phyloP scores from a whole-genome alignment of 2,888 invertebrate species.

The Taphrorychus bicolor region DNA sequence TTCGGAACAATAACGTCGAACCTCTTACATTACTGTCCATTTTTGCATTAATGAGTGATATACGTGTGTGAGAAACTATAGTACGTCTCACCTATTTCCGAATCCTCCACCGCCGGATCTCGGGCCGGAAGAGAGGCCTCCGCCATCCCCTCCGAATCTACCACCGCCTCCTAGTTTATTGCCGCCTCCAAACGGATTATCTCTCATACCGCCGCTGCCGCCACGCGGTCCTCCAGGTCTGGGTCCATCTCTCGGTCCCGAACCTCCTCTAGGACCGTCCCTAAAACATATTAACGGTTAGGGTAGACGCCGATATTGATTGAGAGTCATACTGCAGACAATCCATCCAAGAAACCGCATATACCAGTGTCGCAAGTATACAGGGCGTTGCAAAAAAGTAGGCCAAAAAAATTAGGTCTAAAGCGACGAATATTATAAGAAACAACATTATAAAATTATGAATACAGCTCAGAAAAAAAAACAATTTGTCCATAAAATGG shows the following conservation, averaged over 20 bases:
- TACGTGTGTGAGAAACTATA: not conserved
- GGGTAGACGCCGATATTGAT: not conserved
- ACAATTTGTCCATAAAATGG: too few relatives aligned
- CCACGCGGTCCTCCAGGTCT: conserved; percentile 49
- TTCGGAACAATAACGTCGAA: too few relatives aligned
- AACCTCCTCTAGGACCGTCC: conserved; percentile 56
- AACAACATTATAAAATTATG: too few relatives aligned
- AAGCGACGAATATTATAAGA: too few relatives aligned
- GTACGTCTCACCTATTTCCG: conserved; percentile 22
- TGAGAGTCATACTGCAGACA: not conserved
- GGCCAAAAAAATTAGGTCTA: too few relatives aligned
- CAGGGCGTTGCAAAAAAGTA: too few relatives aligned
- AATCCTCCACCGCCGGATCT: conserved; percentile 17
- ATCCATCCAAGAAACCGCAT: not conserved
- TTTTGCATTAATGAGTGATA: not conserved
- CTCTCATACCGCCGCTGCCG: conserved; percentile 47
- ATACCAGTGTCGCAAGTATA: too few relatives aligned
- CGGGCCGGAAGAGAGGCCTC: conserved; percentile 9
- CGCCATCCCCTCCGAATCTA: conserved; percentile 45
- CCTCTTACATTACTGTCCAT: too few relatives aligned
- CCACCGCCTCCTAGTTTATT: conserved; percentile 46
- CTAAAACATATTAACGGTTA: too few relatives aligned
- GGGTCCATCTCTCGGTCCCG: conserved; percentile 52
- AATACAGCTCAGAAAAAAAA: too few relatives aligned
- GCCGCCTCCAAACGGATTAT: conserved; percentile 35